Evolutionary conservation across 2,113 vertebrate genomes (phyloP).

Genomic region (Corythaixoides concolor): DNA sequence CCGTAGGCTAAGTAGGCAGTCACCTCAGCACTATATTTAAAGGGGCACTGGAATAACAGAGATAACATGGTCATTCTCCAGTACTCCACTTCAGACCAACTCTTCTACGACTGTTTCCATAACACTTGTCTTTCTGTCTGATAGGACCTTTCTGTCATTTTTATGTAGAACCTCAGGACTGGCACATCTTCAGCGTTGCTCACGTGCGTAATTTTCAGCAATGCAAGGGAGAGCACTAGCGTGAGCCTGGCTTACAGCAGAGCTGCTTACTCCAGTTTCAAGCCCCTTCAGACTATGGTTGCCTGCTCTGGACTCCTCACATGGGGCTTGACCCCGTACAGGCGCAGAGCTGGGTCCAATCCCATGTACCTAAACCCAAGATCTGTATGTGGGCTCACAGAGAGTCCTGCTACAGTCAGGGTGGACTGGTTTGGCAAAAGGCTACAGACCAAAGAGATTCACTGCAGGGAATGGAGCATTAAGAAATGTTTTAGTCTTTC

Average conservation of each 20-base stretch:
- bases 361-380: accelerated
- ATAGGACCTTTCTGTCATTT: neutral
- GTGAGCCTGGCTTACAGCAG: neutral
- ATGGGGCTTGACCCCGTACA: accelerated
- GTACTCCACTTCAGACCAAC: neutral
- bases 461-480: neutral
- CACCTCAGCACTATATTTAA: slow-evolving; percentile 64
- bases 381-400: accelerated
- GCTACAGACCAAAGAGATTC: neutral
- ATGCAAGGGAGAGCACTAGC: too few species aligned
- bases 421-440: neutral
- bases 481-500: neutral
- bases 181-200: accelerated
- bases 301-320: neutral
- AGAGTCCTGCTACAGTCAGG: accelerated
- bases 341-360: neutral
- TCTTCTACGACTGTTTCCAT: neutral
- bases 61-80: neutral
- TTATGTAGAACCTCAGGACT: neutral
- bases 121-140: neutral
- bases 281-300: neutral
- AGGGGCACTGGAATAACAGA: slow-evolving; percentile 41
- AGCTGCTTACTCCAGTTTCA: neutral
- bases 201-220: accelerated
- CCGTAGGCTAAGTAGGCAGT: slow-evolving; percentile 64